Evolutionary conservation across 1,140 invertebrate genomes (phyloP).

Genomic region (Littorina saxatilis): DNA sequence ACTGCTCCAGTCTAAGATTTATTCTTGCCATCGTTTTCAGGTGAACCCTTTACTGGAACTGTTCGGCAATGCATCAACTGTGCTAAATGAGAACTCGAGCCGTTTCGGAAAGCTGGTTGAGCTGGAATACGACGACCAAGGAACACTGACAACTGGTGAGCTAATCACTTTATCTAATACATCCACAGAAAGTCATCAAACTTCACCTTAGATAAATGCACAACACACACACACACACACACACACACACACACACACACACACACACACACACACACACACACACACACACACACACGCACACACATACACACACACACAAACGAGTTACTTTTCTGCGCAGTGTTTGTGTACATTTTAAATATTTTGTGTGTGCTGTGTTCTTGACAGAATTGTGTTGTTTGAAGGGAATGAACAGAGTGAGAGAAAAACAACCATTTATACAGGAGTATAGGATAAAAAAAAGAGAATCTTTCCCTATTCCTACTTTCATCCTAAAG

Average conservation of each 20-base stretch:
- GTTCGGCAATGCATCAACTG: conserved; percentile 97
- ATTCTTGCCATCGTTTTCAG: too few species aligned
- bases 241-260: background rate
- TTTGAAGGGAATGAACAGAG: too few species aligned
- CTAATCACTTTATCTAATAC: background rate
- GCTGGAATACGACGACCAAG: conserved; percentile 68
- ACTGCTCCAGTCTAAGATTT: too few species aligned
- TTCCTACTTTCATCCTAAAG: too few species aligned
- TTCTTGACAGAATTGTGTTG: too few species aligned
- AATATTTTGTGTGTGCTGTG: too few species aligned
- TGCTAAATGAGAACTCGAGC: conserved; percentile 96
- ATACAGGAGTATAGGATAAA: too few species aligned
- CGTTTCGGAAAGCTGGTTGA: conserved; percentile 97
- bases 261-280: conserved; percentile 4
- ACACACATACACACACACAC: background rate
- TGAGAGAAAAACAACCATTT: too few species aligned
- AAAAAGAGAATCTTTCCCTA: too few species aligned
- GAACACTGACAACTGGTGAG: conserved; percentile 6
- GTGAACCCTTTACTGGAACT: conserved; percentile 97
- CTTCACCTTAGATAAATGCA: background rate
- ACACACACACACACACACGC: background rate
- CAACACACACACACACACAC: too few species aligned
- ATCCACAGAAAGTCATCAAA: background rate
- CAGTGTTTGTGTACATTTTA: too few species aligned
- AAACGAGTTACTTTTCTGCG: too few species aligned